Evolutionary conservation across 2,113 vertebrate species (phyloP).

Genomic region (Lagopus leucura): DNA sequence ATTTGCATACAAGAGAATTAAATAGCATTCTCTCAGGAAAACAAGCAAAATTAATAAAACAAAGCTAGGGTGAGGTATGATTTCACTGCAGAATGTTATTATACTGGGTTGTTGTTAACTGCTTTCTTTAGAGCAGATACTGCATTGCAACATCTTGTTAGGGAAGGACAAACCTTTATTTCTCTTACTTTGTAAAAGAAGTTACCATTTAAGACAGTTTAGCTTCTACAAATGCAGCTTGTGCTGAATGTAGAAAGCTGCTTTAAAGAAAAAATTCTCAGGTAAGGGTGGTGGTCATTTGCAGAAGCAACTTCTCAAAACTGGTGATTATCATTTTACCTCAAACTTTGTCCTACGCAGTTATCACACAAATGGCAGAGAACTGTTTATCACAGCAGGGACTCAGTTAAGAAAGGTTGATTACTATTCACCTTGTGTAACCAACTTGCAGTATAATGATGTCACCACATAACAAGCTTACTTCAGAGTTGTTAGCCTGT

Average conservation of each 20-base stretch:
- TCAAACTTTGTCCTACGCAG: background rate
- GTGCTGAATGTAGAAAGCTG: background rate
- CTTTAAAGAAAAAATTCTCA: background rate
- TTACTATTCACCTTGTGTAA: background rate
- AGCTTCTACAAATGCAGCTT: background rate
- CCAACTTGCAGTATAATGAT: background rate
- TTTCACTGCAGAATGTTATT: background rate
- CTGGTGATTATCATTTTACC: rapidly evolving
- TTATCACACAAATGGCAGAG: background rate
- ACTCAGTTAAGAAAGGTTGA: background rate
- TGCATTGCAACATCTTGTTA: background rate
- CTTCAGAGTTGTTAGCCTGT: background rate
- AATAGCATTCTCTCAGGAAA: background rate
- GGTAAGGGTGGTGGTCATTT: background rate
- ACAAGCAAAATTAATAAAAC: background rate
- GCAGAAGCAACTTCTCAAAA: background rate
- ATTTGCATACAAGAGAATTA: background rate
- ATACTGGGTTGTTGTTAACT: background rate
- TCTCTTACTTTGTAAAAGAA: background rate
- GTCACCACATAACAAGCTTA: background rate
- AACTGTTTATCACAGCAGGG: background rate
- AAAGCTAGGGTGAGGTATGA: background rate
- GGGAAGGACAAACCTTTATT: background rate
- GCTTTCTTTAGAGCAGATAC: background rate
- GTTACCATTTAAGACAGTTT: background rate